Conservation (phyloP, 1,140 invertebrate genomes). For the Anoplophora glabripennis region DNA sequence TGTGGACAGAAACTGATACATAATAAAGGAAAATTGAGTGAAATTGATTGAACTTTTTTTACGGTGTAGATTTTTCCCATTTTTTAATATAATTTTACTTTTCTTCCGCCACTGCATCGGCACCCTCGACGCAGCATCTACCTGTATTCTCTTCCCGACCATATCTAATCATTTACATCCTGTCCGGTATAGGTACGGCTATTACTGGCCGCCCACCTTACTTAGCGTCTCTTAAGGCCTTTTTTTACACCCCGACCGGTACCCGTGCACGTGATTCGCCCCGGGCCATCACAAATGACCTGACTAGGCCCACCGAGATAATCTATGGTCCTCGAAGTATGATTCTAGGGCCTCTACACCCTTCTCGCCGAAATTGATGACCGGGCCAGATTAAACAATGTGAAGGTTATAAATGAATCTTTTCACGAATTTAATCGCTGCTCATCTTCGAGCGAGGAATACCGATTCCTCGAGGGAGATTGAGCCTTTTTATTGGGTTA, state of each 20-base stretch:
- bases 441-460: not conserved
- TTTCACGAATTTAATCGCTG: slow-evolving; percentile 7
- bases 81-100: no score
- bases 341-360: slow-evolving; percentile 1
- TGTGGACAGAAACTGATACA: no score
- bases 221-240: slow-evolving; percentile 17
- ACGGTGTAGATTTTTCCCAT: no score
- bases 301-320: slow-evolving; percentile 7
- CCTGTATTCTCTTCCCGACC: slow-evolving; percentile 9
- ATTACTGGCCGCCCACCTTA: slow-evolving; percentile 19
- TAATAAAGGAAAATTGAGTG: no score
- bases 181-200: slow-evolving; percentile 15
- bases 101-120: slow-evolving; percentile 1
- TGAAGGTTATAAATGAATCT: slow-evolving; percentile 9
- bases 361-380: slow-evolving; percentile 9
- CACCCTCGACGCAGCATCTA: not conserved
- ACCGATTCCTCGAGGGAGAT: not conserved
- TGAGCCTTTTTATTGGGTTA: not conserved
- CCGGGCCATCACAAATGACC: slow-evolving; percentile 15
- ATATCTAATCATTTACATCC: slow-evolving; percentile 23
- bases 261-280: slow-evolving; percentile 17
- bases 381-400: slow-evolving; percentile 7
- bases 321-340: not conserved
- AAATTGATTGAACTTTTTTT: no score
- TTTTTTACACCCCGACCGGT: slow-evolving; percentile 19